Evolutionary conservation across 1,140 invertebrate genomes (phyloP).

Genomic region (Hestina assimilis): DNA sequence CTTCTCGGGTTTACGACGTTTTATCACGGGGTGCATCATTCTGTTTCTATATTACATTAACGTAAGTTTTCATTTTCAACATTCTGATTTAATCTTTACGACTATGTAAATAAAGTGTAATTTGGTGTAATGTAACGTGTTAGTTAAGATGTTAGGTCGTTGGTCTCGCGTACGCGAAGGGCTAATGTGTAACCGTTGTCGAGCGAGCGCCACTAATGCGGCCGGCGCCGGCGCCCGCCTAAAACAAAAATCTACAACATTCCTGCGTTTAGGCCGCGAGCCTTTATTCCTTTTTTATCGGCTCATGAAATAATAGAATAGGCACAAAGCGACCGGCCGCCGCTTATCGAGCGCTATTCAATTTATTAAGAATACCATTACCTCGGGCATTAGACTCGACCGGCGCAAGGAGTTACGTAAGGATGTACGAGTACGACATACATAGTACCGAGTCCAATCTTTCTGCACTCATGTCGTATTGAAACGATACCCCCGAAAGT

Average conservation of each 20-base stretch:
- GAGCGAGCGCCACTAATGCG: conserved; percentile 61
- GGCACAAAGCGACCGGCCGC: conserved; percentile 50
- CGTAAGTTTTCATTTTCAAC: not conserved
- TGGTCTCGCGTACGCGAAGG: conserved; percentile 24
- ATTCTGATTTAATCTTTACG: not conserved
- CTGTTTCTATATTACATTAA: not conserved
- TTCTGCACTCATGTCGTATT: not conserved
- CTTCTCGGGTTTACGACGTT: conserved; percentile 5
- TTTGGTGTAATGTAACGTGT: not conserved
- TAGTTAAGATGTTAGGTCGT: not conserved
- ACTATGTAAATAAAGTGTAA: not conserved
- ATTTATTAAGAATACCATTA: conserved; percentile 50
- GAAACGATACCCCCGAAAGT: not conserved
- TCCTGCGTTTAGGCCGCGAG: conserved; percentile 63
- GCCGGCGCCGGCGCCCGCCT: conserved; percentile 71
- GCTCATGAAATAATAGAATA: conserved; percentile 67
- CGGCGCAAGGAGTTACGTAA: conserved; percentile 9
- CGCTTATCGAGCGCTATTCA: conserved; percentile 42
- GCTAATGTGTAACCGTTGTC: conserved; percentile 65
- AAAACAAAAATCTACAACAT: conserved; percentile 68
- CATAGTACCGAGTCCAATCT: not conserved
- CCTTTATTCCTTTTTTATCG: conserved; percentile 72
- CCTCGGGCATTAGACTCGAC: conserved; percentile 14
- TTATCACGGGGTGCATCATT: not conserved
- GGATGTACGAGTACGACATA: not conserved